Evolutionary conservation across 2,113 vertebrate species (phyloP).

Genomic region (Onychostruthus taczanowskii): DNA sequence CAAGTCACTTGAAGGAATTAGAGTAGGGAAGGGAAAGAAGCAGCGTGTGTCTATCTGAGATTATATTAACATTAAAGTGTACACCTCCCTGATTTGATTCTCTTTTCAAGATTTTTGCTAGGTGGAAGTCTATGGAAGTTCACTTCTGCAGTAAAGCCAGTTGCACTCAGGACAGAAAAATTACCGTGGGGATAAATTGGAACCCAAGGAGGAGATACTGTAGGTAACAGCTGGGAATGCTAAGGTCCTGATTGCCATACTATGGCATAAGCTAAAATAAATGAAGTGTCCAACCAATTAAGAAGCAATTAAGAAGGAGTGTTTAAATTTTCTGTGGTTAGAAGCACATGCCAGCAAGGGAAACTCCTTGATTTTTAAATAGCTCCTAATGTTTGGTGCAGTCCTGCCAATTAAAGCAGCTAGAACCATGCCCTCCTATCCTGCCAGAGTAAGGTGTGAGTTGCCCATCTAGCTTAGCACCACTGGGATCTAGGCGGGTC

Average conservation of each 20-base stretch:
- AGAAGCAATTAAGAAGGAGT: not conserved
- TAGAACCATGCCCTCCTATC: not conserved
- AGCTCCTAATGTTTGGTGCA: not conserved
- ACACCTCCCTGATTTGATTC: not conserved
- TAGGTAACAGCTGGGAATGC: not conserved
- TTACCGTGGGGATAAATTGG: not conserved
- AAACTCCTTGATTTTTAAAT: not conserved
- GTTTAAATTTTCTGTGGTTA: not conserved
- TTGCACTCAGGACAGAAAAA: not conserved
- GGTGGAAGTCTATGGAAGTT: not conserved
- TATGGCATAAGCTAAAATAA: not conserved
- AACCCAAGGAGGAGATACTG: not conserved
- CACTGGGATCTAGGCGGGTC: not conserved
- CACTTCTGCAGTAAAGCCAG: not conserved
- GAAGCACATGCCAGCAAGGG: not conserved
- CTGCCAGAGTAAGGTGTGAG: not conserved
- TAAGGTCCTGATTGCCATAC: not conserved
- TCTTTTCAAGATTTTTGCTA: not conserved
- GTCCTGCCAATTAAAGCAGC: not conserved
- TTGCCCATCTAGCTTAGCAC: not conserved
- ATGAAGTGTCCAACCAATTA: not conserved
- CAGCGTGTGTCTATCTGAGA: not conserved
- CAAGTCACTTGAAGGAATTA: not conserved
- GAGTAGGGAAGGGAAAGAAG: not conserved
- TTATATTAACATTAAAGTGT: not conserved